A percentile compares a stretch with the other conserved stretches of the same genome.
These are phyloP conservation scores for Sylvilagus bachmani DNA, from an alignment of 2,113 vertebrate species.

Conservation along the genomic window DNA sequence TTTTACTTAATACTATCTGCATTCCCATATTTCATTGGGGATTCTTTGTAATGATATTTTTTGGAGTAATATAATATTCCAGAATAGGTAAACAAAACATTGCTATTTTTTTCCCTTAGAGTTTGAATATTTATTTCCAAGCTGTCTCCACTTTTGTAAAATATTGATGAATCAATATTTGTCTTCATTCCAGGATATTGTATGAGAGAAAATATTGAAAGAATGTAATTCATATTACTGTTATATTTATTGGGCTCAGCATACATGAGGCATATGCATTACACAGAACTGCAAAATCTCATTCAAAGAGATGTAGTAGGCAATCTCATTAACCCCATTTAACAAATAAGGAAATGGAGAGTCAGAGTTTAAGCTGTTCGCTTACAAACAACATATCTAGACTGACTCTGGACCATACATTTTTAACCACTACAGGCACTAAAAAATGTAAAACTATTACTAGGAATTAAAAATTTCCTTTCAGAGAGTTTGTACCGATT, in stretches of 20 bases:
- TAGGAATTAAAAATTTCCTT: neutral
- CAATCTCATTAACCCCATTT: neutral
- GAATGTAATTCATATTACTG: neutral
- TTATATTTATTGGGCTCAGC: neutral
- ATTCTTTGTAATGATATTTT: neutral
- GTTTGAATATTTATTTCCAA: slow-evolving; percentile 4
- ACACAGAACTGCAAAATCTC: neutral
- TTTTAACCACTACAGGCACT: neutral
- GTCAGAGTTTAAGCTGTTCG: neutral
- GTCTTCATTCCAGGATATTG: slow-evolving; percentile 17
- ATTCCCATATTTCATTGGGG: neutral
- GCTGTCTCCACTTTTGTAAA: neutral
- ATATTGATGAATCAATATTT: neutral
- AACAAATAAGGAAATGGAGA: slow-evolving; percentile 7
- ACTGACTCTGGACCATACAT: neutral
- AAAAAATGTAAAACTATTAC: neutral
- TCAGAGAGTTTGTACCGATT: neutral
- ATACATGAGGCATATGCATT: neutral
- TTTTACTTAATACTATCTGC: neutral
- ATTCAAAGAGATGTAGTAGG: neutral
- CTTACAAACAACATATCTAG: neutral
- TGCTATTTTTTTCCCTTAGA: slow-evolving; percentile 18
- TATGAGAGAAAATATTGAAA: neutral
- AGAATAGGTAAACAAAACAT: neutral
- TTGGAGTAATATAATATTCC: neutral